Evolutionary conservation across 92 coral and sea anemone genomes (phyloP), one percentile per base, ranked within the genome.

Genomic region (Phenganax marumi): DNA sequence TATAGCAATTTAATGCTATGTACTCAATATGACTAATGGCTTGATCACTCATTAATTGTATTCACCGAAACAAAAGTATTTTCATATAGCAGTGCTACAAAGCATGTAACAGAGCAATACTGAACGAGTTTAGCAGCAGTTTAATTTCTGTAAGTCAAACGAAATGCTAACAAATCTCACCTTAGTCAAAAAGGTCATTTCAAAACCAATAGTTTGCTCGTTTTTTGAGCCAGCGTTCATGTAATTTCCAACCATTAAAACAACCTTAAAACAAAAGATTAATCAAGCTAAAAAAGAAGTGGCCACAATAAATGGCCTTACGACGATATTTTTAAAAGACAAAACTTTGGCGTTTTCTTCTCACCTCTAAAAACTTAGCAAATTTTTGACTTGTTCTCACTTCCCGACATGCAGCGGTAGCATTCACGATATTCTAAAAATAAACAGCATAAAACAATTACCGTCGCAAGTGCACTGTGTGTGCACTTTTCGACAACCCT

Each of bases 321-420:
- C 51, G 19, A 50, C 10, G 6, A 24, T 52, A 70, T 53, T 12
- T 14, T 57, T 73, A 48, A 3, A 6, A 77, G 57, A 14, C 52
- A 21, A 26, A 43, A 68, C 11, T 3, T 77, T 0, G 21, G 23
- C 2, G 21, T 18, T 19, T 64, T 84, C 8, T 8, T 58, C 13
- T 85, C 50, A 91, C 97, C 90, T 96, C 99, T 52, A 96, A 89
- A 24, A 96, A 82, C 73, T 90, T 96, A 51, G 93, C 87, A 77
- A 96, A 96, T 78, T 96, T 96, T 14, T 88, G 75, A 65, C 99
- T 96, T 17, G 95, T 87, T 76, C 93, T 91, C 53, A 96, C 97
- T 78, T 96, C 99, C 74, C 99, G 88, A 80, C 99, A 96, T 11
- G 99, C 99, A 8, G 99, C 99, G 12, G 99, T 96, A 21, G 97